phyloP scores from a whole-genome alignment of 2,888 invertebrate species.

The Rhorus exstirpatorius region DNA sequence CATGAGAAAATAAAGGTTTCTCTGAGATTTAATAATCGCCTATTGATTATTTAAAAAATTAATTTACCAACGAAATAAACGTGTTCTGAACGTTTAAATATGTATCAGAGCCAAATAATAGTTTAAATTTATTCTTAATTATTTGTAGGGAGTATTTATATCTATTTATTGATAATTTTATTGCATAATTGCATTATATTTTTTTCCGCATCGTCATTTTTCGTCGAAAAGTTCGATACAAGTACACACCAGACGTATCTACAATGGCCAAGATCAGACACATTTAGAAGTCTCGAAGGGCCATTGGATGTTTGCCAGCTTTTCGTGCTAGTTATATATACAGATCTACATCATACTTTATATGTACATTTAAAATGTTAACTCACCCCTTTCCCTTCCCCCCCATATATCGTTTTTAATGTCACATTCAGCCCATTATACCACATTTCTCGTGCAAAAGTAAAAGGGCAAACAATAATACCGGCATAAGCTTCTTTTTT shows the following conservation, averaged over 20 bases:
- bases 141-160: background rate
- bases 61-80: background rate
- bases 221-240: slow-evolving; percentile 23
- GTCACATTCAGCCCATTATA: slow-evolving; percentile 29
- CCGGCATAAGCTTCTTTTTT: slow-evolving; percentile 28
- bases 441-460: background rate
- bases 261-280: slow-evolving; percentile 16
- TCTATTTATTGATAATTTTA: background rate
- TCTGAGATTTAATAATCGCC: background rate
- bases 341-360: slow-evolving; percentile 21
- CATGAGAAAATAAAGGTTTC: background rate
- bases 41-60: background rate
- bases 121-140: background rate
- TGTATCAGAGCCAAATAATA: background rate
- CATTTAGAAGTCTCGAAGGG: slow-evolving; percentile 66
- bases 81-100: background rate
- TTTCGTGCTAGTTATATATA: slow-evolving; percentile 78
- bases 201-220: too few relatives aligned
- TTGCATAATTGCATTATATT: too few relatives aligned
- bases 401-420: slow-evolving; percentile 35
- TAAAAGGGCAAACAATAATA: slow-evolving; percentile 42
- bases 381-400: slow-evolving; percentile 13
- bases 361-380: slow-evolving; percentile 39
- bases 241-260: background rate
- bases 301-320: slow-evolving; percentile 79